phyloP scores from a whole-genome alignment of 2,888 invertebrate genomes.

The Brachycybe producta region DNA sequence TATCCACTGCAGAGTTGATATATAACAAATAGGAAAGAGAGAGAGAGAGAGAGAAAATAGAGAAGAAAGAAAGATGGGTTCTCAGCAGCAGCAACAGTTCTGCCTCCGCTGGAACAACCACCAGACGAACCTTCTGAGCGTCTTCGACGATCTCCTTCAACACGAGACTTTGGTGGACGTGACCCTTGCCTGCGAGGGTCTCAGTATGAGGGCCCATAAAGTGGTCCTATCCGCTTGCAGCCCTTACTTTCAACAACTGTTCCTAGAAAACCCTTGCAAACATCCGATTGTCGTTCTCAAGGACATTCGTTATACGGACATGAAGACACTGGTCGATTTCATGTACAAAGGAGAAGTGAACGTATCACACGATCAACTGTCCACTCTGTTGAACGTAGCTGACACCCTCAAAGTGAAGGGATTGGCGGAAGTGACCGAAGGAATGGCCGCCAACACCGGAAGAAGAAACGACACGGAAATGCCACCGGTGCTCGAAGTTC shows the following conservation, averaged over 20 bases:
- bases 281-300: slow-evolving; percentile 73
- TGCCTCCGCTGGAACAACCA: slow-evolving; percentile 92
- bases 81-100: slow-evolving; percentile 58
- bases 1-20: not conserved
- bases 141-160: slow-evolving; percentile 80
- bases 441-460: slow-evolving; percentile 13
- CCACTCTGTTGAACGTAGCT: slow-evolving; percentile 74
- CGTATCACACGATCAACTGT: slow-evolving; percentile 81
- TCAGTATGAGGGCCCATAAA: slow-evolving; percentile 84
- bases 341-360: slow-evolving; percentile 90
- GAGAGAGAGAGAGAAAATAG: no score
- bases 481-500: no score
- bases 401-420: slow-evolving; percentile 86
- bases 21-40: no score
- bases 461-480: no score
- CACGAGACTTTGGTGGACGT: slow-evolving; percentile 86
- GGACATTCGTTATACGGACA: slow-evolving; percentile 78
- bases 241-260: slow-evolving; percentile 31
- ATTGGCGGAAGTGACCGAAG: slow-evolving; percentile 48
- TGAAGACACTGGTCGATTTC: slow-evolving; percentile 84
- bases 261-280: slow-evolving; percentile 23
- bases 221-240: slow-evolving; percentile 72
- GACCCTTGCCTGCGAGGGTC: slow-evolving; percentile 84
- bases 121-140: slow-evolving; percentile 79
- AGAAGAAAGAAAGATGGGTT: slow-evolving; percentile 18